These are phyloP conservation scores for Drymonia ruficornis DNA, from an alignment of 2,888 invertebrate genomes.

Conservation along the genomic window DNA sequence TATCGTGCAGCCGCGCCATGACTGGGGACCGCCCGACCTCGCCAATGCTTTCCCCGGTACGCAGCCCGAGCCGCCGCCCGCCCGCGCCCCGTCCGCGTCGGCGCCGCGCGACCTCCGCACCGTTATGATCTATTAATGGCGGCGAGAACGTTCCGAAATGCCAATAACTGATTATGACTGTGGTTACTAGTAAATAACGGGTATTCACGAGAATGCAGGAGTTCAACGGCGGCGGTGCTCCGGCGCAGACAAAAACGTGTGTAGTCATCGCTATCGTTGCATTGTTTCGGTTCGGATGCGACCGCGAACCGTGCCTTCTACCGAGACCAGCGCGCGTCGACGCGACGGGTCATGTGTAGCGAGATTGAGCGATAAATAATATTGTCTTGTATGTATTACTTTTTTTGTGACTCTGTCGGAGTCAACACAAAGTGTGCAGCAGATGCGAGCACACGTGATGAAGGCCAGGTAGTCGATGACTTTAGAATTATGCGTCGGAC, in stretches of 20 bases:
- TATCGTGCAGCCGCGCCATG: conserved; percentile 91
- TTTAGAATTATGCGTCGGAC: not conserved
- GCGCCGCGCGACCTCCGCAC: conserved; percentile 15
- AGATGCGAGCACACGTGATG: conserved; percentile 8
- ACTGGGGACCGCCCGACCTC: conserved; percentile 90
- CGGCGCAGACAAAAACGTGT: conserved; percentile 16
- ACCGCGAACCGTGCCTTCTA: not conserved
- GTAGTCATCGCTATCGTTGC: conserved; percentile 21
- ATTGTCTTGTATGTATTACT: conserved; percentile 10
- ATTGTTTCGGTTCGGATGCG: conserved; percentile 17
- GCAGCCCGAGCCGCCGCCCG: conserved; percentile 19
- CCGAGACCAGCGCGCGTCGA: no score
- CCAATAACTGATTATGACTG: conserved; percentile 61
- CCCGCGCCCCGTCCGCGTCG: conserved; percentile 3
- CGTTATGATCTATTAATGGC: conserved; percentile 47
- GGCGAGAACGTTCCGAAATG: conserved; percentile 43
- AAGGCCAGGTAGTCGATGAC: conserved; percentile 11
- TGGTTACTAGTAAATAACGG: conserved; percentile 33
- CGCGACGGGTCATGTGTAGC: not conserved
- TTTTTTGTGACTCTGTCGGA: conserved; percentile 8
- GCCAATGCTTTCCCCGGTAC: conserved; percentile 91
- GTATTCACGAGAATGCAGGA: conserved; percentile 25
- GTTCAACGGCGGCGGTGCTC: conserved; percentile 11
- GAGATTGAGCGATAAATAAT: conserved; percentile 1
- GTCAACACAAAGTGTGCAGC: conserved; percentile 8